Base-by-base conservation (phyloP, 2,797 vertebrate species). In the Peromyscus eremicus region DNA sequence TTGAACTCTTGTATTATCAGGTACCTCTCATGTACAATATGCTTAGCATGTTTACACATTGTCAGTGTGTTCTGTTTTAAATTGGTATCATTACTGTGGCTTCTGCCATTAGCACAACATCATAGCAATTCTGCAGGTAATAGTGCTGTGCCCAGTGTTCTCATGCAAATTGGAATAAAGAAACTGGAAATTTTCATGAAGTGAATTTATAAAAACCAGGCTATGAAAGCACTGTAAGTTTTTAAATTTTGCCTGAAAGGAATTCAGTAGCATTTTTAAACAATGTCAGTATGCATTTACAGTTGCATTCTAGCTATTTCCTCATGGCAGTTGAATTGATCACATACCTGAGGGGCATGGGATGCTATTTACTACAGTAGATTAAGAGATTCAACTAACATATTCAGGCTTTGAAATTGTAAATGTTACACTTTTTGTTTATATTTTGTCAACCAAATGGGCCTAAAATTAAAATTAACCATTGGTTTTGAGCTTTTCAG, bases 41-140 rank as follows among this genome's bases (percentile, higher is more conserved):
- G 16, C 7, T 94, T 23, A 66, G 5, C 64, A 77, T 77, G 92
- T 91, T 95, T 92, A 85, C 37, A 66, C 81, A 34, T 55, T 91
- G 70, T 86, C 82, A 46, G 19, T 92, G 12, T 70, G 13, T 84
- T 95, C 21, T 76, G 29, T 91, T 97, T 95, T 94, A 91, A 95
- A 55, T n/a, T 55, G 7, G 34, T 76, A 90, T 76, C n/a, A 87
- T 92, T 83, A 27, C 68, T 34, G 8, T 82, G 62, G 60, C 60
- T 82, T 91, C 13, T 86, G 8, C 19, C 43, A 68, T 83, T 94
- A 46, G 6, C 37, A 64, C 62, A 73, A 77, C 37, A 21, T 88
- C 57, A 92, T 43, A 90, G 27, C 6, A 82, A 1, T 73, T 84
- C 32, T 96, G 37, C 7, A 55, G 57, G 8, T 57, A 62, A 64